A percentile compares a stretch with the other conserved stretches of the same genome.
phyloP scores from a whole-genome alignment of 2,797 vertebrate genomes.

The Poliocrania exsul region DNA sequence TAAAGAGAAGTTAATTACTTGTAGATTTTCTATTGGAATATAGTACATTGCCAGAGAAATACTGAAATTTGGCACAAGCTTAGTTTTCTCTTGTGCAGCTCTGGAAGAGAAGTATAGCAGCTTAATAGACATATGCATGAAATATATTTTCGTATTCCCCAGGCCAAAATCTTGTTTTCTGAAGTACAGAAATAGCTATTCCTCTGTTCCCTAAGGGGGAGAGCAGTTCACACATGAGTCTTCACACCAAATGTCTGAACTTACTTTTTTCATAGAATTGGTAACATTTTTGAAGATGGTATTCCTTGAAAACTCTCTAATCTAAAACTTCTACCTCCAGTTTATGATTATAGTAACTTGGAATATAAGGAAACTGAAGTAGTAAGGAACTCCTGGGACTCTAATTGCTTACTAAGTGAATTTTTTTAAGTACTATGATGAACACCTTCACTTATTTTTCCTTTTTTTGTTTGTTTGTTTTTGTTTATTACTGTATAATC shows the following conservation, averaged over 20 bases:
- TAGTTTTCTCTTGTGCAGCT: background rate
- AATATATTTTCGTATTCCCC: background rate
- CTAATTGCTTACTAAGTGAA: background rate
- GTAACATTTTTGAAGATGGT: background rate
- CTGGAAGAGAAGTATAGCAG: background rate
- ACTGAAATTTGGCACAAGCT: background rate
- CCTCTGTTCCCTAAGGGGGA: background rate
- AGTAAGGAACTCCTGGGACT: background rate
- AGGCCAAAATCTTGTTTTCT: background rate
- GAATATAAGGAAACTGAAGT: background rate
- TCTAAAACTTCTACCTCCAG: background rate
- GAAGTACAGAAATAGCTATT: background rate
- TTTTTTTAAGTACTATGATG: background rate
- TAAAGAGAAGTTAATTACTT: background rate
- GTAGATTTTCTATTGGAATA: background rate
- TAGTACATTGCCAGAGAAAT: background rate
- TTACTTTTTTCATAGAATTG: background rate
- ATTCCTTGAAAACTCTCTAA: background rate
- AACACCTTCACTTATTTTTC: background rate
- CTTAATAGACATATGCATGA: background rate
- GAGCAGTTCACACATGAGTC: background rate
- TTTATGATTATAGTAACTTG: background rate
- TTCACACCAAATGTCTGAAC: background rate
- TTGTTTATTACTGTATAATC: background rate
- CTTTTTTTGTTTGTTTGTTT: background rate